Base-by-base conservation (phyloP, 2,113 vertebrate genomes). In the Datnioides undecimradiatus region DNA sequence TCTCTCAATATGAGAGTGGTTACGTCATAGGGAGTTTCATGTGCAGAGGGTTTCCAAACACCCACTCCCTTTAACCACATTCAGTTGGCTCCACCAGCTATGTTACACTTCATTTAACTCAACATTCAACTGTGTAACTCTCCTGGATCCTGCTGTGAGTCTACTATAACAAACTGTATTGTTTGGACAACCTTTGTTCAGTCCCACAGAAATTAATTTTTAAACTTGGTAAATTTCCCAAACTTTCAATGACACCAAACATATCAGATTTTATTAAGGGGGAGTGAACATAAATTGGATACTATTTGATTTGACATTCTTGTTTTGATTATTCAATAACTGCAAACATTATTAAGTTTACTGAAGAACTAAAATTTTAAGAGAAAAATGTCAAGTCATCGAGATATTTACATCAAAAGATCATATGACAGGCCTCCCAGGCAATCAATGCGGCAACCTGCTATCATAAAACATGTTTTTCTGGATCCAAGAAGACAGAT, bases 11-110 rank as follows among this genome's bases (percentile, higher is more conserved):
- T 66, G 67, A 63, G 45, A 49, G 70, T 16, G 46, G 57, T 87
- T 43, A 85, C 76, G 38, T 90, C 80, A 90, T 23, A 17, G 76
- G 67, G 79, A 80, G 60, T 72, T 80, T 51, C 64, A 58, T n/a
- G n/a, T 58, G 66, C 31, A 33, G 36, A 16, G 36, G 43, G 43
- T 45, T 80, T 80, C 80, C 71, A 73, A 82, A 73, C 48, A 80
- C 51, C 80, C 72, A 66, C 83, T 71, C 60, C 64, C 55, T 86
- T 80, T 55, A 78, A 82, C 71, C 79, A 60, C 71, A 83, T 33
- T 54, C 34, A 64, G 9, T 57, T 71, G 41, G 55, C 67, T 66
- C 23, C 54, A 74, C 14, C 54, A 41, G 31, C 49, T 52, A 64
- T 65, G 33, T 54, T 62, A 72, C 34, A 38, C 48, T 40, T 19